Conservation (phyloP, 2,888 invertebrate genomes). For the Subacronicta megacephala region DNA sequence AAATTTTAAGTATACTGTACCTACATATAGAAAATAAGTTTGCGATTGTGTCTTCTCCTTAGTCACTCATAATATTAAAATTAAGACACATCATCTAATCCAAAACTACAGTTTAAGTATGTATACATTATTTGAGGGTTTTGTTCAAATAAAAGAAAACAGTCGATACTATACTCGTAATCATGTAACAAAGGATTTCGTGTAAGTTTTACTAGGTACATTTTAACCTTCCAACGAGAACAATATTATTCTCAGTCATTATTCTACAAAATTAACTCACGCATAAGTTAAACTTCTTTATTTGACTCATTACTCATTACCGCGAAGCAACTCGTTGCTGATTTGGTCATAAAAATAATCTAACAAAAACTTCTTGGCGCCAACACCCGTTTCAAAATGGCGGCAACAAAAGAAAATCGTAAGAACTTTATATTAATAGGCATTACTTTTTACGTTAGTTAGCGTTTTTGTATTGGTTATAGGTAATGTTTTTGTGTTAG, state of each 20-base stretch:
- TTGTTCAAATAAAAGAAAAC: slow-evolving; percentile 21
- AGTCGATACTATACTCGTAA: too few species aligned
- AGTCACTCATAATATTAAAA: too few species aligned
- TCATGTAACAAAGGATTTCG: neutral
- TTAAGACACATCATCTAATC: too few species aligned
- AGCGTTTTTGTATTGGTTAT: slow-evolving; percentile 20
- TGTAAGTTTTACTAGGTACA: slow-evolving; percentile 15
- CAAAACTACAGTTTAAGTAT: too few species aligned
- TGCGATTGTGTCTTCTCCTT: too few species aligned
- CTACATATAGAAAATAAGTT: too few species aligned
- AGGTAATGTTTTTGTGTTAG: too few species aligned
- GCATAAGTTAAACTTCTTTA: slow-evolving; percentile 61
- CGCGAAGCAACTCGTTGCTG: slow-evolving; percentile 67
- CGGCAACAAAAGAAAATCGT: slow-evolving; percentile 58
- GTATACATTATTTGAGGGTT: slow-evolving; percentile 2
- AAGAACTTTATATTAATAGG: slow-evolving; percentile 47
- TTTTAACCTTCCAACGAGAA: slow-evolving; percentile 9
- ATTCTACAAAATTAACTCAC: slow-evolving; percentile 57
- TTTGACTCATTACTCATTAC: slow-evolving; percentile 82
- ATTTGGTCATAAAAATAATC: slow-evolving; percentile 79
- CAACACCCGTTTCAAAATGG: slow-evolving; percentile 63
- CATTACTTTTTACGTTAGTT: slow-evolving; percentile 45
- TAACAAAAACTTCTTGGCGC: slow-evolving; percentile 76
- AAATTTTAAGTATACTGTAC: too few species aligned
- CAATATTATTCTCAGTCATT: slow-evolving; percentile 38